Evolutionary conservation across 2,888 invertebrate genomes (phyloP), one percentile per base, ranked within the genome.

Genomic region (Drosophila stalkeri): DNA sequence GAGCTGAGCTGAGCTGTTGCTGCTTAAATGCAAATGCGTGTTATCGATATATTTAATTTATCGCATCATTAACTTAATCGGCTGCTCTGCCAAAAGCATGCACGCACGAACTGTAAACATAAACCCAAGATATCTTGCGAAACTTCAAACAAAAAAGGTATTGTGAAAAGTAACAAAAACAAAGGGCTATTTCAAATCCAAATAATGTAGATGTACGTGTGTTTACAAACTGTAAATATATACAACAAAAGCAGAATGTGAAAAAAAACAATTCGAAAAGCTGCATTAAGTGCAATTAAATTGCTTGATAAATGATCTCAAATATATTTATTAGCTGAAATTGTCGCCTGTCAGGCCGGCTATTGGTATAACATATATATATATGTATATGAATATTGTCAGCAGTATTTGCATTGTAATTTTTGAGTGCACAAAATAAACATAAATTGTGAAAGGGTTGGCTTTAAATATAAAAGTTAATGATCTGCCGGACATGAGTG

Each of bases 401-500:
- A 27, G 47, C 27, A 31, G 51, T 64, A 63, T 59, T 44, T 64
- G 49, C 27, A 75, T 72, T 80, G 65, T 55, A 54, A 64, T 64
- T 80, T 75, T 27, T 49, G 41, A 44, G 54, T 64, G 44, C 51
- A 62, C 59, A 66, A 57, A 68, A 64, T 49, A 65, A 72, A 23
- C 43, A 68, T 65, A 65, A 73, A 81, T 66, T 72, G 59, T 9
- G 35, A 16, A 68, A 84, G 57, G 27, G 51, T 64, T 20, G 20
- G 14, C 14, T 51, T 66, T 47, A 64, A 70, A 80, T 74, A 72
- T 71, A 75, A 77, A 54, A 54, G 64, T 73, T 71, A 64, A 64
- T 55, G 41, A 85, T 60, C 68, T 83, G 83, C 80, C 89, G 89
- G 89, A 83, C 77, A 80, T 68, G 35, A 60, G 63, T 47, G 61